Percentiles rank a stretch among this genome's conserved stretches.
These are phyloP conservation scores for Lamproptera curius DNA, from an alignment of 2,888 invertebrate species.

Conservation along the genomic window DNA sequence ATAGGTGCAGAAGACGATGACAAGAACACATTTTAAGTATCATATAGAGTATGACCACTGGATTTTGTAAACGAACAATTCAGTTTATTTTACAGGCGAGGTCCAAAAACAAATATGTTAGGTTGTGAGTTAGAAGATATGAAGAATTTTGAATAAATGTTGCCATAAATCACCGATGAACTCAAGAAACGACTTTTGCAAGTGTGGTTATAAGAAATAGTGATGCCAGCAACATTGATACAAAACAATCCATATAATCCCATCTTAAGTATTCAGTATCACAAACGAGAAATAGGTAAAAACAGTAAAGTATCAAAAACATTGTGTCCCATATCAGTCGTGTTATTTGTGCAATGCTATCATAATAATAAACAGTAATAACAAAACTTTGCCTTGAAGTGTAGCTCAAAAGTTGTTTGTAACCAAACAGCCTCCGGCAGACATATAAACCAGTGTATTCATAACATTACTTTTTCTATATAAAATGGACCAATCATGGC, in stretches of 20 bases:
- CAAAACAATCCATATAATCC: constrained; percentile 29
- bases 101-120: constrained; percentile 50
- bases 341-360: constrained; percentile 73
- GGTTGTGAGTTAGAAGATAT: constrained; percentile 25
- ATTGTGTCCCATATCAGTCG: constrained; percentile 76
- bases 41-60: constrained; percentile 21
- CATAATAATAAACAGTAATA: constrained; percentile 61
- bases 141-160: constrained; percentile 14
- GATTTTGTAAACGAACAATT: constrained; percentile 55
- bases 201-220: constrained; percentile 5
- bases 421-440: constrained; percentile 74
- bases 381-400: constrained; percentile 71
- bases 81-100: constrained; percentile 54
- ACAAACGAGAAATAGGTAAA: constrained; percentile 67
- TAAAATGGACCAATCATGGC: constrained; percentile 77
- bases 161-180: constrained; percentile 2
- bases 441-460: constrained; percentile 74
- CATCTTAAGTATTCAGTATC: constrained; percentile 44
- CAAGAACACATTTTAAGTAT: not conserved
- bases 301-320: constrained; percentile 74
- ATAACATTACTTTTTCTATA: constrained; percentile 55
- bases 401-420: constrained; percentile 72
- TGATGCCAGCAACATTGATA: constrained; percentile 16
- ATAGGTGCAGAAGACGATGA: constrained; percentile 16
- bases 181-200: constrained; percentile 1